Conservation (phyloP, 2,113 vertebrate genomes). For the Protobothrops flavoviridis region DNA sequence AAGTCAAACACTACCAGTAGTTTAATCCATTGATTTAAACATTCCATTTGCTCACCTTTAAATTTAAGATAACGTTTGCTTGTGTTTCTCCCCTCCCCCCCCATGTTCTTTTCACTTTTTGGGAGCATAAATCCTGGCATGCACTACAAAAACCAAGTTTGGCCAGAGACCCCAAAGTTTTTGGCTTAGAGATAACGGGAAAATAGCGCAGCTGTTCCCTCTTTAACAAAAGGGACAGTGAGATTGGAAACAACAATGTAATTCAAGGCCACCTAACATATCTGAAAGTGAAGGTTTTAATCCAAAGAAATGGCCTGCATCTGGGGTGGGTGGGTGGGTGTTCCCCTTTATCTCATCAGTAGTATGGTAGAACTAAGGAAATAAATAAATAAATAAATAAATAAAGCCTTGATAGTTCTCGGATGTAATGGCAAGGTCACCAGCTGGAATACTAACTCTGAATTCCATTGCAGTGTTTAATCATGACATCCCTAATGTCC, state of each 20-base stretch:
- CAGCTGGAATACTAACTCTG: constrained; percentile 43
- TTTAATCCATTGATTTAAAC: too few species aligned
- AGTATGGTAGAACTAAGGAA: background rate
- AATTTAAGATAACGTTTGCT: background rate
- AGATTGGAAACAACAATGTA: background rate
- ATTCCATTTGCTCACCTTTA: background rate
- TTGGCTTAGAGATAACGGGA: background rate
- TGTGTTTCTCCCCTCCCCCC: background rate
- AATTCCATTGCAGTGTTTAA: constrained; percentile 31
- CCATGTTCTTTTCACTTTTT: background rate
- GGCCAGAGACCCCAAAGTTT: background rate
- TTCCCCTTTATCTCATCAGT: background rate
- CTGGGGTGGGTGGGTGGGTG: background rate
- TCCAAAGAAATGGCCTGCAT: background rate
- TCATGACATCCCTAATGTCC: constrained; percentile 33
- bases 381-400: too few species aligned
- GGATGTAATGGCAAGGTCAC: constrained; percentile 25
- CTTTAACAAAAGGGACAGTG: background rate
- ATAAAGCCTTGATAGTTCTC: constrained; percentile 3
- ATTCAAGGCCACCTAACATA: background rate
- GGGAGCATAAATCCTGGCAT: background rate
- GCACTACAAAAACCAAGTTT: background rate
- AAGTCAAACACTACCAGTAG: background rate
- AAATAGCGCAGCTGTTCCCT: background rate
- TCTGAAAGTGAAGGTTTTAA: background rate